phyloP scores from a whole-genome alignment of 2,113 vertebrate genomes.

The Chrysemys picta region DNA sequence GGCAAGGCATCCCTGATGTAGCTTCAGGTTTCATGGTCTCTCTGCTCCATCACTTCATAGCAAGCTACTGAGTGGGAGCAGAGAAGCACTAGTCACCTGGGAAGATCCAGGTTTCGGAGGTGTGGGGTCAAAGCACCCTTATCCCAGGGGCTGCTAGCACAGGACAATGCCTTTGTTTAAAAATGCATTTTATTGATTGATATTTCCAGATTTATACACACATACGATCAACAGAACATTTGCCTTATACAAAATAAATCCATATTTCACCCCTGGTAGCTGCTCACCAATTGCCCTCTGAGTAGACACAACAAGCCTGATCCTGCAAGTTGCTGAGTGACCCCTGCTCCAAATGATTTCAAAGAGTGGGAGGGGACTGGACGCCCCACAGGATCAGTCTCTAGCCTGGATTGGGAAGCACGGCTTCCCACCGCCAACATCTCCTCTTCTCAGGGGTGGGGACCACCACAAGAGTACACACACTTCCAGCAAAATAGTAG shows the following conservation, averaged over 20 bases:
- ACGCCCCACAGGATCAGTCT: not conserved
- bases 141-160: not conserved
- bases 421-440: fast-evolving
- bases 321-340: not conserved
- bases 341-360: not conserved
- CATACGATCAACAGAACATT: not conserved
- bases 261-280: not conserved
- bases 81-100: not conserved
- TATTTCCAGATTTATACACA: not conserved
- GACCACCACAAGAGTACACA: fast-evolving
- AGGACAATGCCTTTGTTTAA: constrained; percentile 42
- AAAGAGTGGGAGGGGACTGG: not conserved
- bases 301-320: not conserved
- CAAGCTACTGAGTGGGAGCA: not conserved
- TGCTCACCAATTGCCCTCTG: not conserved
- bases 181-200: not conserved
- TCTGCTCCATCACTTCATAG: not conserved
- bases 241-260: not conserved
- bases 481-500: fast-evolving
- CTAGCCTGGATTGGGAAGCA: not conserved
- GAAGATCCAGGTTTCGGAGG: not conserved
- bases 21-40: not conserved
- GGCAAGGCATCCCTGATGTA: not conserved
- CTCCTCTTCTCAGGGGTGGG: not conserved
- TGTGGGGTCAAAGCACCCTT: not conserved